Conservation (phyloP, 2,113 vertebrate species). For the Toxotes jaculatrix region DNA sequence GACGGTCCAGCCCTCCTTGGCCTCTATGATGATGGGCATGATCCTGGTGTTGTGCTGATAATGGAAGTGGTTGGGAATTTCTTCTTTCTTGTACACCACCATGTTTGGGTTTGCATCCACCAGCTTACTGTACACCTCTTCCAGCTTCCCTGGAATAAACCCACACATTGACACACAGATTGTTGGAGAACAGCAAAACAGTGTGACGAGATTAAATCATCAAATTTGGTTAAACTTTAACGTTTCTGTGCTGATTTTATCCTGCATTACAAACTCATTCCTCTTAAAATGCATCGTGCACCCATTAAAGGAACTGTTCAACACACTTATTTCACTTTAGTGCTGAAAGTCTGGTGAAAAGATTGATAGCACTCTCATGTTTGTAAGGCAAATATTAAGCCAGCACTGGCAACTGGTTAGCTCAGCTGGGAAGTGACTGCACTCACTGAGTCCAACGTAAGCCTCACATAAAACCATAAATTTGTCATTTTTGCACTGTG, state of each 20-base stretch:
- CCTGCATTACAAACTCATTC: not conserved
- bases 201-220: no score
- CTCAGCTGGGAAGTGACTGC: not conserved
- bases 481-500: no score
- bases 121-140: slow-evolving; percentile 88
- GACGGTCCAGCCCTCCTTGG: slow-evolving; percentile 91
- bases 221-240: no score
- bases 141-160: slow-evolving; percentile 85
- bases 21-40: slow-evolving; percentile 90
- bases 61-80: slow-evolving; percentile 87
- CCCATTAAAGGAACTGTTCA: not conserved
- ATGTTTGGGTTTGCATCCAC: slow-evolving; percentile 89
- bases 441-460: not conserved
- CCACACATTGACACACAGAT: no score
- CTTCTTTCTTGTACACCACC: slow-evolving; percentile 89
- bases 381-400: not conserved
- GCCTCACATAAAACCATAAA: not conserved
- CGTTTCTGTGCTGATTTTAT: no score
- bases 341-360: not conserved
- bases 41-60: slow-evolving; percentile 89
- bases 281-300: not conserved
- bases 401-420: not conserved
- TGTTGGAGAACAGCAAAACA: not conserved
- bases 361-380: not conserved
- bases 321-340: not conserved